Percentiles rank a stretch among this genome's conserved stretches.
These are phyloP conservation scores for Leucophenga maculata DNA, from an alignment of 2,888 invertebrate species.

Conservation along the genomic window DNA sequence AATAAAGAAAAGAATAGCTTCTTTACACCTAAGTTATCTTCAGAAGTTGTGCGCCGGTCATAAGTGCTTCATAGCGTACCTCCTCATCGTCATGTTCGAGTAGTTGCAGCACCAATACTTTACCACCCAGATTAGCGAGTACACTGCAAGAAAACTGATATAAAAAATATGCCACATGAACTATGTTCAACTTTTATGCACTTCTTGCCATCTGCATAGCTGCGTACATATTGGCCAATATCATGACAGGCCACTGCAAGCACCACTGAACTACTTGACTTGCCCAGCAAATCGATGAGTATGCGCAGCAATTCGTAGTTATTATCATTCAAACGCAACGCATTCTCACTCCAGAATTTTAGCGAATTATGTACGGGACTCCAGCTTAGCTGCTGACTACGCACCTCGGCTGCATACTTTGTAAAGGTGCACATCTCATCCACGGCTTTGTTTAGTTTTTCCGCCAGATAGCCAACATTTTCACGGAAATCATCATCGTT, in stretches of 20 bases:
- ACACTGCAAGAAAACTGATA: conserved; percentile 71
- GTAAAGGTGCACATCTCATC: conserved; percentile 98
- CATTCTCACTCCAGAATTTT: conserved; percentile 99
- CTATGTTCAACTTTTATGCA: conserved; percentile 73
- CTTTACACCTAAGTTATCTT: conserved; percentile 72
- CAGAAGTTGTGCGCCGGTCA: conserved; percentile 98
- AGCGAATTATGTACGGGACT: conserved; percentile 98
- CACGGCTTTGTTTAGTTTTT: conserved; percentile 91
- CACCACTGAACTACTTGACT: conserved; percentile 91
- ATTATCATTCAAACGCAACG: conserved; percentile 93
- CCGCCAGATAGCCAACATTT: conserved; percentile 93
- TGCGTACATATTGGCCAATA: conserved; percentile 97
- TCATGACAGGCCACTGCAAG: conserved; percentile 98
- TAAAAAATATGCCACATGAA: neutral
- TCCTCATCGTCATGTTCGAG: conserved; percentile 97
- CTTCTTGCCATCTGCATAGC: conserved; percentile 98
- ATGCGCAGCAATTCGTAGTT: conserved; percentile 96
- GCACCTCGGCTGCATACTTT: conserved; percentile 96
- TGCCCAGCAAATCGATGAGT: conserved; percentile 91
- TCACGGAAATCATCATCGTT: conserved; percentile 97
- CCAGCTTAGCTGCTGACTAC: conserved; percentile 92
- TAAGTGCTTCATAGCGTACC: conserved; percentile 96
- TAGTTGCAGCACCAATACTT: conserved; percentile 97
- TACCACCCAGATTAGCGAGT: conserved; percentile 97
- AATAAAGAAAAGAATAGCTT: too few relatives aligned